These are phyloP conservation scores for Chaetura pelagica DNA, from an alignment of 2,113 vertebrate species.

Conservation along the genomic window DNA sequence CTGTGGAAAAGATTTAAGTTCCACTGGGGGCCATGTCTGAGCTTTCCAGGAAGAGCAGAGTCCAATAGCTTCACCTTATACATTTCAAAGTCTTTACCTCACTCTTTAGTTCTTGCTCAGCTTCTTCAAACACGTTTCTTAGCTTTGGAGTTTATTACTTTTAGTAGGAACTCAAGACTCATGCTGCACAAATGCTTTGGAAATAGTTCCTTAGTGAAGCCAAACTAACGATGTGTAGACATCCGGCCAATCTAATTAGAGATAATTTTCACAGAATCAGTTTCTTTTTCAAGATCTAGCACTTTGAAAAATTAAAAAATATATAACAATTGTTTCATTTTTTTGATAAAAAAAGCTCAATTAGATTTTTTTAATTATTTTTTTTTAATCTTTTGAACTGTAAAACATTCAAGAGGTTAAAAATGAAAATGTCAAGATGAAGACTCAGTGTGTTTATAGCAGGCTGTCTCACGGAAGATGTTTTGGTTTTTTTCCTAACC, in stretches of 20 bases:
- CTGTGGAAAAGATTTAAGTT: not conserved
- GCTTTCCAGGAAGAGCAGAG: not conserved
- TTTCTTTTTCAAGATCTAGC: not conserved
- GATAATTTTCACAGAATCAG: not conserved
- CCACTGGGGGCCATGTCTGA: not conserved
- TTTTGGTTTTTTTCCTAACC: not conserved
- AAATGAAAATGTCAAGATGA: not conserved
- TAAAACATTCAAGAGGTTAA: not conserved
- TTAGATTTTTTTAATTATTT: too few relatives aligned
- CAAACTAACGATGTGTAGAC: not conserved
- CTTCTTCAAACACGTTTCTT: not conserved
- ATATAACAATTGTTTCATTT: not conserved
- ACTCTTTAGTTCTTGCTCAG: not conserved
- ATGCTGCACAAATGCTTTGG: not conserved
- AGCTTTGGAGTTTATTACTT: not conserved
- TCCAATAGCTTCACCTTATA: not conserved
- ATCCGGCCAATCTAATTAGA: not conserved
- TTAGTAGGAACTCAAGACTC: not conserved
- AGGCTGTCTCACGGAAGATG: not conserved
- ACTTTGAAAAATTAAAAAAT: not conserved
- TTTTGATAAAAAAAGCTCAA: not conserved
- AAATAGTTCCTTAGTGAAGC: not conserved
- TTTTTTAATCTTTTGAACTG: not conserved
- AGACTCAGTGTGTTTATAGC: not conserved
- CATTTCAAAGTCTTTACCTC: not conserved